Evolutionary conservation across 2,888 invertebrate species (phyloP).

Genomic region (Slavum lentiscoides): DNA sequence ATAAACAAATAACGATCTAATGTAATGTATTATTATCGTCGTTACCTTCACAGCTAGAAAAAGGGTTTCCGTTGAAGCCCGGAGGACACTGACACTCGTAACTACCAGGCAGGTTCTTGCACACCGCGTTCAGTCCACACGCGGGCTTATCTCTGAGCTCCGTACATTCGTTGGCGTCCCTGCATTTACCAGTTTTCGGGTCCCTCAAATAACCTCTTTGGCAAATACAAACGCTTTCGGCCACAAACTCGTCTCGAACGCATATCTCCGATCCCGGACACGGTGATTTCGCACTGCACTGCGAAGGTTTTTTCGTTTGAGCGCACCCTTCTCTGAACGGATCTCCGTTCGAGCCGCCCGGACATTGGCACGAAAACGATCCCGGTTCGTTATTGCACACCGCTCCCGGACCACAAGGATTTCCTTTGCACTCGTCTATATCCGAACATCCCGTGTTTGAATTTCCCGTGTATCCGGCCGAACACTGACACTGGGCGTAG

Average conservation of each 20-base stretch:
- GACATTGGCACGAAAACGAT: conserved; percentile 84
- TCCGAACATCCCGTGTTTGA: conserved; percentile 78
- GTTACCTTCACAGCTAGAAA: conserved; percentile 75
- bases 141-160: conserved; percentile 74
- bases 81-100: conserved; percentile 89
- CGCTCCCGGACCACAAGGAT: conserved; percentile 81
- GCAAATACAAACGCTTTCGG: conserved; percentile 85
- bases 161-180: conserved; percentile 84
- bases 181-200: conserved; percentile 73
- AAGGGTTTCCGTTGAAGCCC: conserved; percentile 88
- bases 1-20: not conserved
- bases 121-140: conserved; percentile 86
- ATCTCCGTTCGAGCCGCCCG: conserved; percentile 76
- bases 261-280: conserved; percentile 86
- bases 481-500: conserved; percentile 81
- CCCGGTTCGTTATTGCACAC: conserved; percentile 89
- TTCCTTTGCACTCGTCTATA: conserved; percentile 81
- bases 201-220: conserved; percentile 84
- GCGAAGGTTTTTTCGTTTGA: conserved; percentile 63
- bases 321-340: conserved; percentile 70
- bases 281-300: conserved; percentile 75
- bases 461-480: conserved; percentile 77
- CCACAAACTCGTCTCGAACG: conserved; percentile 72
- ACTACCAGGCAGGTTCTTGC: conserved; percentile 89
- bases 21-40: not conserved